Evolutionary conservation across 2,888 invertebrate species (phyloP), one percentile per base, ranked within the genome.

Genomic region (Lasioglossum zephyrum): DNA sequence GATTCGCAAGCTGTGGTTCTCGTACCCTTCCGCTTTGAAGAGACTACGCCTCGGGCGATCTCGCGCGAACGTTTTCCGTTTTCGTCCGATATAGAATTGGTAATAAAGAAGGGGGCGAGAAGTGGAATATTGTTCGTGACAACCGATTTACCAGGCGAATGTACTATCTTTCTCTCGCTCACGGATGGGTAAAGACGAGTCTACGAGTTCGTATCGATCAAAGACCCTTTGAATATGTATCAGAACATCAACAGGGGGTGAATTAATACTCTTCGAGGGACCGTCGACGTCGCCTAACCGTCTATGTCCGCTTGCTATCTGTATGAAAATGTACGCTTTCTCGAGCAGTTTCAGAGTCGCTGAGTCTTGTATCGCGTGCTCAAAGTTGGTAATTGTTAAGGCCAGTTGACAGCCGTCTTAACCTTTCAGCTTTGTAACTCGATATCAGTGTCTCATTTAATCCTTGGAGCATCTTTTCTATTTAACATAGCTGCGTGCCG

Each of bases 1-100:
- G 79, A 94, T 91, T 81, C 84, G 81, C 31, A 73, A 80, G 31
- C 70, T 53, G 53, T 16, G 49, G 49, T 22, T 53, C 49, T 5
- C 18, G 22, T 22, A 53, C 53, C 53, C 80, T 26, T 60, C 57
- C 26, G 70, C 63, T 79, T 73, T 69, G 73, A 73, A 82, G 77
- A 76, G 80, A 73, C 60, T 26, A 18, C n/a, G 60, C 79, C 80
- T 22, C 16, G n/a, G 78, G 78, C 81, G 18, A 77, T 66, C 49
- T 39, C 57, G 53, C 18, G 47, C 73, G 16, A 53, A 3, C 53
- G 18, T 79, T 80, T 80, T 75, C 53, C 73, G 11, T 49, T 26
- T 41, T 36, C 39, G 18, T n/a, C 31, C n/a, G 72, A 76, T 47
- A 76, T 70, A 57, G 79, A 53, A 78, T 79, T 73, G 47, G 69